A percentile compares a stretch with the other conserved stretches of the same genome.
Evolutionary conservation across 2,113 vertebrate genomes (phyloP).

Genomic region (Hydropotes inermis): DNA sequence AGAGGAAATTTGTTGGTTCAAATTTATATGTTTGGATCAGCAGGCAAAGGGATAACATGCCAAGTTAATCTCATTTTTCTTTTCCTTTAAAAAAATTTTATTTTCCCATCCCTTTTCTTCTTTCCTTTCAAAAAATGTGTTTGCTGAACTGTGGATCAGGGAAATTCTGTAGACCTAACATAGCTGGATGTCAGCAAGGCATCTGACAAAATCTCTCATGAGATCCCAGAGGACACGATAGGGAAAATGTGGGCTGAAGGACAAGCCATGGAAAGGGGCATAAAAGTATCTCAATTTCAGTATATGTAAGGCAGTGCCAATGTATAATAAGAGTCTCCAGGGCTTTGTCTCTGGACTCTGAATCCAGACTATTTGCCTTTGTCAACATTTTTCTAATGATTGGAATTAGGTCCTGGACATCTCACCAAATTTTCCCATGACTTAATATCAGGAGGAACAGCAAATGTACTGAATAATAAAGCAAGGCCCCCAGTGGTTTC

Average conservation of each 20-base stretch:
- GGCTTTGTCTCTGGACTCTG: background rate
- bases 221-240: background rate
- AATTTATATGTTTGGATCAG: background rate
- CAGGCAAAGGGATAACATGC: background rate
- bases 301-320: background rate
- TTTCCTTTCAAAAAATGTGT: background rate
- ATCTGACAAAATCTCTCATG: slow-evolving; percentile 34
- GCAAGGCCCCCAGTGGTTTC: background rate
- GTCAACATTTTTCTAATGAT: slow-evolving; percentile 20
- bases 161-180: background rate
- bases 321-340: background rate
- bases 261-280: background rate
- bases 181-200: slow-evolving; percentile 17
- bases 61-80: background rate
- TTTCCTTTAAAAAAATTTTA: background rate
- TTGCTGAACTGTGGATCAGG: background rate
- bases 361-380: background rate
- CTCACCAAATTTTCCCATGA: background rate
- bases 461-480: background rate
- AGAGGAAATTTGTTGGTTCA: background rate
- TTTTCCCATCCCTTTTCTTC: background rate
- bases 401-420: background rate
- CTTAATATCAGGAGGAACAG: background rate
- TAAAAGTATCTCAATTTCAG: background rate
- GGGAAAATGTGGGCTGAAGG: background rate